A percentile compares a stretch with the other conserved stretches of the same genome.
Evolutionary conservation across 92 coral and sea anemone species (phyloP).

Genomic region (Epizoanthus stellaris): DNA sequence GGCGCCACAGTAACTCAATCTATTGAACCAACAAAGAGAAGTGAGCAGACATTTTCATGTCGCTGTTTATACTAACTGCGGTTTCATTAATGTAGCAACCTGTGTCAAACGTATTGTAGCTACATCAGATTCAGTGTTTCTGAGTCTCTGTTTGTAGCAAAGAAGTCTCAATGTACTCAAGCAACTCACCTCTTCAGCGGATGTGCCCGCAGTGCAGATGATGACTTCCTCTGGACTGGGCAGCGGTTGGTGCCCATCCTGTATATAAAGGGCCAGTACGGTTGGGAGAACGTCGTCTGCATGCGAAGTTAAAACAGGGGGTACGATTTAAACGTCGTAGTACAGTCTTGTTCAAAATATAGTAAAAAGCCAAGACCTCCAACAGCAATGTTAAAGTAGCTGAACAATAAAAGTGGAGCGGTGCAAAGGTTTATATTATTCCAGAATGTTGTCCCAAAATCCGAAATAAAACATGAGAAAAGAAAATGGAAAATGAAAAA

Average conservation of each 20-base stretch:
- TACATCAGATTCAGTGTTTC: neutral
- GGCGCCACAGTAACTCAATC: constrained; percentile 93
- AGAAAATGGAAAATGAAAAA: no score
- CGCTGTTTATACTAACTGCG: no score
- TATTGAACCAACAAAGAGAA: neutral
- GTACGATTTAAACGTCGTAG: neutral
- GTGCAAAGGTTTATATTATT: no score
- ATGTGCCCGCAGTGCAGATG: constrained; percentile 81
- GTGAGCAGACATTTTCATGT: no score
- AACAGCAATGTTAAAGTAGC: neutral
- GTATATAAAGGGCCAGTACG: constrained; percentile 70
- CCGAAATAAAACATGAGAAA: no score
- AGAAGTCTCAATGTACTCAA: neutral
- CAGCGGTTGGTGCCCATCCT: constrained; percentile 53
- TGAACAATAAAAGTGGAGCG: no score
- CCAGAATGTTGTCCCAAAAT: no score
- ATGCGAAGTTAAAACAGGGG: neutral
- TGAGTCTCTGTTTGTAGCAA: neutral
- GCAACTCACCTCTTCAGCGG: constrained; percentile 84
- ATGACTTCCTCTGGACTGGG: constrained; percentile 85
- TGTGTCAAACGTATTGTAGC: neutral
- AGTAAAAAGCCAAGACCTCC: neutral
- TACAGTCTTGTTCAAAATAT: neutral
- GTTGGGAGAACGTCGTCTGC: constrained; percentile 77
- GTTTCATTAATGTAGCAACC: no score